Conservation (phyloP, 2,797 vertebrate genomes). For the Masticophis lateralis region DNA sequence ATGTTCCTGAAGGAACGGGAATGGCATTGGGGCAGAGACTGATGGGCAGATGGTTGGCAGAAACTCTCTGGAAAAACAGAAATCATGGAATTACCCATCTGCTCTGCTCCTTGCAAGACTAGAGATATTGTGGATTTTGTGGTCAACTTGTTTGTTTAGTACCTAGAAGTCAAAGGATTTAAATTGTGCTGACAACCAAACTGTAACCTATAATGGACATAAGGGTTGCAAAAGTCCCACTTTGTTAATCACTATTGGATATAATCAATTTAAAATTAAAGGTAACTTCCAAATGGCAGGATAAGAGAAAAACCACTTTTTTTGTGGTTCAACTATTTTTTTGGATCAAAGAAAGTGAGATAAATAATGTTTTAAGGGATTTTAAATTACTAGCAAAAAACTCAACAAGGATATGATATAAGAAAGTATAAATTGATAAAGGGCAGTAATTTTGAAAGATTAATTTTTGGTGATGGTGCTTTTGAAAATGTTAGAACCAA, state of each 20-base stretch:
- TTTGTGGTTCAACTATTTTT: not conserved
- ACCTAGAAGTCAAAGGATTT: not conserved
- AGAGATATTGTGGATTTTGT: not conserved
- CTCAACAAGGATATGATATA: not conserved
- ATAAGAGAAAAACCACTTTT: not conserved
- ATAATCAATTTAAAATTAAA: not conserved
- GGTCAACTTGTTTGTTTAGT: not conserved
- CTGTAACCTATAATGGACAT: not conserved
- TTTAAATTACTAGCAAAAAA: not conserved
- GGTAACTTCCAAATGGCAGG: not conserved
- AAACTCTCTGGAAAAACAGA: not conserved
- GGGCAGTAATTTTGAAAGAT: not conserved
- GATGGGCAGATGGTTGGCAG: not conserved
- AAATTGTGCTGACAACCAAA: not conserved
- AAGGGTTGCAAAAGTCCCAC: not conserved
- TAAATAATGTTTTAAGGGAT: not conserved
- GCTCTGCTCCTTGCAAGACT: not conserved
- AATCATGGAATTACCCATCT: not conserved
- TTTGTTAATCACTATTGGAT: not conserved
- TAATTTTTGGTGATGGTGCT: not conserved
- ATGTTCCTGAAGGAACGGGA: not conserved
- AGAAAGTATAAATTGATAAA: not conserved
- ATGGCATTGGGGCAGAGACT: not conserved
- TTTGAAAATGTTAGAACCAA: not conserved
- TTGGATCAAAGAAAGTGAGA: not conserved